A percentile compares a stretch with the other conserved stretches of the same genome.
These are phyloP conservation scores for Sebastes hubbsi DNA, from an alignment of 2,797 vertebrate genomes.

Conservation along the genomic window DNA sequence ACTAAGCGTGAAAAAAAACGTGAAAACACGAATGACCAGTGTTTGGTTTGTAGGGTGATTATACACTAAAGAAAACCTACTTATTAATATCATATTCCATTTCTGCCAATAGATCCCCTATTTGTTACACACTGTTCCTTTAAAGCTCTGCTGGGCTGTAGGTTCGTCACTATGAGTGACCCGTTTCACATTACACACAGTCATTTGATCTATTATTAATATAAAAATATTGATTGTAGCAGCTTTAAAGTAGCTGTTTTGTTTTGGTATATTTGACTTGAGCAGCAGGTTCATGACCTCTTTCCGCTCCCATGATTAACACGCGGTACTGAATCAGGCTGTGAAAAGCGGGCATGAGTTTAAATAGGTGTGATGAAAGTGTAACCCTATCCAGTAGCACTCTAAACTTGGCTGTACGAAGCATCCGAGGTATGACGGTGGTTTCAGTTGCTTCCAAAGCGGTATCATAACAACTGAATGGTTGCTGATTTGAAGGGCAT, in stretches of 20 bases:
- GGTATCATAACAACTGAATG: constrained; percentile 60
- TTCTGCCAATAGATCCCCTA: too few relatives aligned
- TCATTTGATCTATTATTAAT: background rate
- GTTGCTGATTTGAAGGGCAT: constrained; percentile 67
- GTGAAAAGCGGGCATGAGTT: constrained; percentile 58
- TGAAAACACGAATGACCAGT: background rate
- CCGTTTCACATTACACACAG: background rate
- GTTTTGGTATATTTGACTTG: constrained; percentile 29
- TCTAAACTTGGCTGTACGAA: constrained; percentile 55
- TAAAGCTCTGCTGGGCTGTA: background rate
- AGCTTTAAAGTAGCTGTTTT: constrained; percentile 12
- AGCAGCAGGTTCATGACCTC: constrained; percentile 44
- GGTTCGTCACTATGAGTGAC: background rate
- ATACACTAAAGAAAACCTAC: background rate
- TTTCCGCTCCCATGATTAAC: constrained; percentile 51
- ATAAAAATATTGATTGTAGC: background rate
- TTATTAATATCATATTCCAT: background rate
- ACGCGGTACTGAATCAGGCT: constrained; percentile 44
- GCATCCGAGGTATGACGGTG: constrained; percentile 48
- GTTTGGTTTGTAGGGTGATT: background rate
- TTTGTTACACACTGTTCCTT: background rate
- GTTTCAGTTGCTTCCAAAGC: constrained; percentile 49
- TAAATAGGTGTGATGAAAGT: constrained; percentile 74
- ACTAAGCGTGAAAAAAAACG: background rate
- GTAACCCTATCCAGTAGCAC: constrained; percentile 51